A percentile compares a stretch with the other conserved stretches of the same genome.
Evolutionary conservation across 2,888 invertebrate species (phyloP).

Genomic region (Andrena flavipes): DNA sequence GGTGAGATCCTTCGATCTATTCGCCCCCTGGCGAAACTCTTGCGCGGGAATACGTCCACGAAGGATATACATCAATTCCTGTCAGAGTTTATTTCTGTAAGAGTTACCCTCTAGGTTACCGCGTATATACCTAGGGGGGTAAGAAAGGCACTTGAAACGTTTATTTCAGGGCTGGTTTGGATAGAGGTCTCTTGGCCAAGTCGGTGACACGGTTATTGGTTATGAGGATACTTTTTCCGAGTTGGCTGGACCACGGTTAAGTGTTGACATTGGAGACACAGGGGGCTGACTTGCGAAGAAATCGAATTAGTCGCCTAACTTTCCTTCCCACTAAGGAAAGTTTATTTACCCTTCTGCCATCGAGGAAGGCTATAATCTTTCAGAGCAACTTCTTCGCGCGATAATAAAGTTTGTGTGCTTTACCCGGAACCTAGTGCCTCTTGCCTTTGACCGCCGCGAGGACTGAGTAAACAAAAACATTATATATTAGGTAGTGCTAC

Average conservation of each 20-base stretch:
- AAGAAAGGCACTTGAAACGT: neutral
- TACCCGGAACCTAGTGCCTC: neutral
- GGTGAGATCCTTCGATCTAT: too few relatives aligned
- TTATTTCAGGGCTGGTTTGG: slow-evolving; percentile 4
- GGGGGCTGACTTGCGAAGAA: neutral
- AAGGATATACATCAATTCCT: slow-evolving; percentile 36
- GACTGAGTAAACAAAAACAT: neutral
- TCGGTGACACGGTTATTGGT: slow-evolving; percentile 45
- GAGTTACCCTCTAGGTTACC: neutral
- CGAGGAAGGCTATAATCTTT: neutral
- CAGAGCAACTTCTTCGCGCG: slow-evolving; percentile 24
- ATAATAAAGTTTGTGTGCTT: slow-evolving; percentile 25
- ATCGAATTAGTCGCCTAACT: slow-evolving; percentile 43
- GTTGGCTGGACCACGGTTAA: slow-evolving; percentile 10
- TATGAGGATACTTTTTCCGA: slow-evolving; percentile 41
- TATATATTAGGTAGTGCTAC: neutral
- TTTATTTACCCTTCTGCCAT: slow-evolving; percentile 39
- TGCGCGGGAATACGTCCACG: neutral
- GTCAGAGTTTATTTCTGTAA: slow-evolving; percentile 22
- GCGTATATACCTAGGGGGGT: neutral
- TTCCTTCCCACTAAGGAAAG: slow-evolving; percentile 5
- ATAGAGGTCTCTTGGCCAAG: neutral
- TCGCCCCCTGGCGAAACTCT: too few relatives aligned
- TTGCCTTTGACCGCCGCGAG: neutral
- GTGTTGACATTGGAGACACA: slow-evolving; percentile 38